These are phyloP conservation scores for Tichodroma muraria DNA, from an alignment of 2,113 vertebrate genomes.

Conservation along the genomic window DNA sequence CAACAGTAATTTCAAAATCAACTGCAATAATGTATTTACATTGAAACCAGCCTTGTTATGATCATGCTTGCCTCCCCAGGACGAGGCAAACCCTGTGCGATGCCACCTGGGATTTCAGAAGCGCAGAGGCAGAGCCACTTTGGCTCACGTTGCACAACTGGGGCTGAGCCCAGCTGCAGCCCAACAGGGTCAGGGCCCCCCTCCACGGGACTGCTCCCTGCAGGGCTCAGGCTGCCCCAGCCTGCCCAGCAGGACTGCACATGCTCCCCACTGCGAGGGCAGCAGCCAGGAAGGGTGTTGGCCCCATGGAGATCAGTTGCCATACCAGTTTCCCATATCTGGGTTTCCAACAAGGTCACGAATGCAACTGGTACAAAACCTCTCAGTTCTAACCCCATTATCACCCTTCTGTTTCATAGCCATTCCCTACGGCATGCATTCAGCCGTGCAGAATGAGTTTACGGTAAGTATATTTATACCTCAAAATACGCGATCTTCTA, in stretches of 20 bases:
- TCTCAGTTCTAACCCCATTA: background rate
- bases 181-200: background rate
- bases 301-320: background rate
- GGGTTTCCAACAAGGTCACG: background rate
- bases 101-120: background rate
- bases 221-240: background rate
- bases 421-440: fast-evolving
- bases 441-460: background rate
- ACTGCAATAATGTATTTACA: background rate
- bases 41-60: background rate
- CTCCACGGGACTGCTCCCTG: background rate
- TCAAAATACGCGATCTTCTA: background rate
- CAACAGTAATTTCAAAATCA: background rate
- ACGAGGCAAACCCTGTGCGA: fast-evolving
- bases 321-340: background rate
- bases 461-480: background rate
- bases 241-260: conserved; percentile 15
- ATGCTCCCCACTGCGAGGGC: background rate
- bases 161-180: background rate
- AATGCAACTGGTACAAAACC: background rate
- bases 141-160: fast-evolving
- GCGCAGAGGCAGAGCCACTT: fast-evolving
- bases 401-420: background rate
- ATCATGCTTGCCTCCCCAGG: background rate
- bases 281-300: background rate